Conservation (phyloP, 1,140 invertebrate genomes). For the Dinoponera quadriceps region DNA sequence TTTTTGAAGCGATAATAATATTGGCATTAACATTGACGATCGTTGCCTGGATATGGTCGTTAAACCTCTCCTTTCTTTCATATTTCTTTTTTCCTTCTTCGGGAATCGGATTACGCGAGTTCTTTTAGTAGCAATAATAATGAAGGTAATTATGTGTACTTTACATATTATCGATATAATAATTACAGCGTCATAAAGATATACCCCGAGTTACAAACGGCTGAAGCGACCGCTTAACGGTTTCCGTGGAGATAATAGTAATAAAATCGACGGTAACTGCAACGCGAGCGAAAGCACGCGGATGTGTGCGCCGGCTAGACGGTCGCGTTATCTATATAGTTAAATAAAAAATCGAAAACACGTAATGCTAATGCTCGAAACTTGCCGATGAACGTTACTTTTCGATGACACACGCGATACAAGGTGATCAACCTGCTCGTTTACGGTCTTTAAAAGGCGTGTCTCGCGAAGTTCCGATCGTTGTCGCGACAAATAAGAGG, state of each 20-base stretch:
- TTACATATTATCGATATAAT: slow-evolving; percentile 21
- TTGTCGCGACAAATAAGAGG: too few relatives aligned
- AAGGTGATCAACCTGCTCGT: slow-evolving; percentile 6
- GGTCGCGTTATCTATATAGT: slow-evolving; percentile 39
- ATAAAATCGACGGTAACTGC: slow-evolving; percentile 33
- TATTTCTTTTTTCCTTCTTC: too few relatives aligned
- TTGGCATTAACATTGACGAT: not conserved
- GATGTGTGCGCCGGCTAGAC: slow-evolving; percentile 20
- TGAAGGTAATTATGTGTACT: slow-evolving; percentile 8
- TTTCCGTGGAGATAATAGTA: slow-evolving; percentile 29
- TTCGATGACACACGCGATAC: not conserved
- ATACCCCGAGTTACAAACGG: slow-evolving; percentile 24
- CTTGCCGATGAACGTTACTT: slow-evolving; percentile 13
- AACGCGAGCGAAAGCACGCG: slow-evolving; percentile 30
- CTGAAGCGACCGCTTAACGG: slow-evolving; percentile 38
- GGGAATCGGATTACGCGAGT: not conserved
- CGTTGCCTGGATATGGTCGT: not conserved
- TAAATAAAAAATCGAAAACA: slow-evolving; percentile 38
- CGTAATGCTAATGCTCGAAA: slow-evolving; percentile 29
- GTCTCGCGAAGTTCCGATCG: not conserved
- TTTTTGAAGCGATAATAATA: slow-evolving; percentile 21
- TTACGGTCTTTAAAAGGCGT: slow-evolving; percentile 29
- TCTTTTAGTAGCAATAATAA: slow-evolving; percentile 25
- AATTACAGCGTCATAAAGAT: slow-evolving; percentile 10
- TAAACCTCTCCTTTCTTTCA: slow-evolving; percentile 1